Conservation (phyloP, 2,888 invertebrate species). For the Keiferia lycopersicella region DNA sequence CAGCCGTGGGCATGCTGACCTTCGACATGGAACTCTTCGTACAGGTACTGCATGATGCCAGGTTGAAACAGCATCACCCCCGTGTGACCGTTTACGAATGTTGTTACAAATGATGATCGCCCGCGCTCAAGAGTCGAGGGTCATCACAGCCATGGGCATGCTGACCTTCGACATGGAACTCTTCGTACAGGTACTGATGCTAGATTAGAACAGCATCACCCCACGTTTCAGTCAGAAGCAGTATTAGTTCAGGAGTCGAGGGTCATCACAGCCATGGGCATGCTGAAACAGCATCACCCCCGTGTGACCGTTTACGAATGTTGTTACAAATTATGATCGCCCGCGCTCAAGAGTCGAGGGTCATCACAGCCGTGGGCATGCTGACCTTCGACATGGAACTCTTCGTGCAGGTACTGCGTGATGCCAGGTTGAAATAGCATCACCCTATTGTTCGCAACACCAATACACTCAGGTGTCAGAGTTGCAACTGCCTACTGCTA, state of each 20-base stretch:
- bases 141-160: conserved; percentile 52
- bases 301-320: conserved; percentile 37
- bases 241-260: conserved; percentile 41
- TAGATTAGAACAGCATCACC: no score
- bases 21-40: conserved; percentile 60
- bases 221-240: no score
- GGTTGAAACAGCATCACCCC: no score
- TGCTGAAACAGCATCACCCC: conserved; percentile 28
- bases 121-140: conserved; percentile 44
- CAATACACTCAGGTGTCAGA: conserved; percentile 45
- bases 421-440: no score
- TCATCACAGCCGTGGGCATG: conserved; percentile 52
- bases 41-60: conserved; percentile 41
- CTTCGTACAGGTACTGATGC: conserved; percentile 54
- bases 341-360: conserved; percentile 44
- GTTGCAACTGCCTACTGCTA: no score
- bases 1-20: conserved; percentile 49
- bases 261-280: conserved; percentile 49
- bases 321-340: conserved; percentile 50
- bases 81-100: conserved; percentile 37
- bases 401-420: conserved; percentile 55
- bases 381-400: conserved; percentile 57
- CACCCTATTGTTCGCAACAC: no score
- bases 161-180: conserved; percentile 57
- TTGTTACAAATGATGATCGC: conserved; percentile 50